Conservation (phyloP, 2,797 vertebrate genomes). For the Pogonophryne albipinna region DNA sequence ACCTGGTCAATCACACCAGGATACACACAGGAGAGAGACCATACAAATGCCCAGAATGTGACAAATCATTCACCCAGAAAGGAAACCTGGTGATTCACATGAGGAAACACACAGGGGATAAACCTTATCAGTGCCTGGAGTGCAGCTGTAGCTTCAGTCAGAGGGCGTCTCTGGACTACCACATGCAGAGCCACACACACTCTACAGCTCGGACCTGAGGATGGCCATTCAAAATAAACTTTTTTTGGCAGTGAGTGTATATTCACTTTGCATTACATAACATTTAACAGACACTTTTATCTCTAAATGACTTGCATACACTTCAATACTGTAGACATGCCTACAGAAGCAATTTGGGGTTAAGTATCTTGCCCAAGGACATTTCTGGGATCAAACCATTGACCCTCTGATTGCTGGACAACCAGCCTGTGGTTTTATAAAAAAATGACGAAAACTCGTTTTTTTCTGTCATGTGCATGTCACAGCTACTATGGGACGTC, state of each 20-base stretch:
- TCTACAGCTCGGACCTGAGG: background rate
- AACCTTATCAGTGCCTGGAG: slow-evolving; percentile 5
- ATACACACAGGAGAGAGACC: slow-evolving; percentile 60
- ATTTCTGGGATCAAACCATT: no score
- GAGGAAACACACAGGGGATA: slow-evolving; percentile 36
- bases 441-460: no score
- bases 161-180: slow-evolving; percentile 55
- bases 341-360: no score
- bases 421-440: no score
- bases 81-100: slow-evolving; percentile 54
- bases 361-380: no score
- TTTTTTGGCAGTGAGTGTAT: background rate
- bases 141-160: slow-evolving; percentile 34
- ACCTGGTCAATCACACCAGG: slow-evolving; percentile 55
- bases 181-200: slow-evolving; percentile 72
- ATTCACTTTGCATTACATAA: background rate
- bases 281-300: no score
- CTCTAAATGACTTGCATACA: no score
- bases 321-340: no score
- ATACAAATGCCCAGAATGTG: slow-evolving; percentile 43
- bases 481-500: no score
- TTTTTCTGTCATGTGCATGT: no score
- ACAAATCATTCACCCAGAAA: slow-evolving; percentile 52
- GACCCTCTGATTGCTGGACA: no score
- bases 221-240: background rate